Percentiles rank a stretch among this genome's conserved stretches.
phyloP scores from a whole-genome alignment of 2,113 vertebrate genomes.

The Rhea americana region DNA sequence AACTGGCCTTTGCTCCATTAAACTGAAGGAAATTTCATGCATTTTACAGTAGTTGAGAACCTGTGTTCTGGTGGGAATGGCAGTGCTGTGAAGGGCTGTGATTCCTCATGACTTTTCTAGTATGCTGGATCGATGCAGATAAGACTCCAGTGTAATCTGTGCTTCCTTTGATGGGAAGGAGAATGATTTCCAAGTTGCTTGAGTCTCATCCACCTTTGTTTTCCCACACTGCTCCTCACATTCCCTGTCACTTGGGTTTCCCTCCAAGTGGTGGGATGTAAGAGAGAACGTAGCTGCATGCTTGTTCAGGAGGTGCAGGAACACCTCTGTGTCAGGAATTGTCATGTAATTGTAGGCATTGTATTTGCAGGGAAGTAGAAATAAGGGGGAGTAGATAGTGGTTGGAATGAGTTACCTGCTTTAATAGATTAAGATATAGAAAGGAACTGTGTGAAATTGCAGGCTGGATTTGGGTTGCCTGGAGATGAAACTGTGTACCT shows the following conservation, averaged over 20 bases:
- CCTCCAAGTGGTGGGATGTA: background rate
- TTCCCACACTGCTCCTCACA: background rate
- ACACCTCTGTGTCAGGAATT: background rate
- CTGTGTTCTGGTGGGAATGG: background rate
- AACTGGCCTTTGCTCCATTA: background rate
- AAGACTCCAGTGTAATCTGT: background rate
- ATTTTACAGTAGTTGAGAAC: background rate
- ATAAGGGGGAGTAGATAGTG: background rate
- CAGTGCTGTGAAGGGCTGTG: background rate
- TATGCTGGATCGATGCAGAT: background rate
- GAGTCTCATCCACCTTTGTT: background rate
- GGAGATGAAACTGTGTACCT: background rate
- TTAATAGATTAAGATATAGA: background rate
- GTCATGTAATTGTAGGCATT: background rate
- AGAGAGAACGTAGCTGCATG: background rate
- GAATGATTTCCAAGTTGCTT: background rate
- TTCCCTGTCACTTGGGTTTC: background rate
- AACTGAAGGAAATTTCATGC: background rate
- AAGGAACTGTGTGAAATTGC: background rate
- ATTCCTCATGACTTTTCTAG: background rate
- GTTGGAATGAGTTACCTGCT: accelerated
- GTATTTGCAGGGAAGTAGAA: background rate
- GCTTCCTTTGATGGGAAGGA: background rate
- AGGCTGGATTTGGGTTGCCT: background rate
- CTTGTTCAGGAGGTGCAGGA: background rate